These are phyloP conservation scores for Dolichotis patagonum DNA, from an alignment of 2,113 vertebrate species.

Conservation along the genomic window DNA sequence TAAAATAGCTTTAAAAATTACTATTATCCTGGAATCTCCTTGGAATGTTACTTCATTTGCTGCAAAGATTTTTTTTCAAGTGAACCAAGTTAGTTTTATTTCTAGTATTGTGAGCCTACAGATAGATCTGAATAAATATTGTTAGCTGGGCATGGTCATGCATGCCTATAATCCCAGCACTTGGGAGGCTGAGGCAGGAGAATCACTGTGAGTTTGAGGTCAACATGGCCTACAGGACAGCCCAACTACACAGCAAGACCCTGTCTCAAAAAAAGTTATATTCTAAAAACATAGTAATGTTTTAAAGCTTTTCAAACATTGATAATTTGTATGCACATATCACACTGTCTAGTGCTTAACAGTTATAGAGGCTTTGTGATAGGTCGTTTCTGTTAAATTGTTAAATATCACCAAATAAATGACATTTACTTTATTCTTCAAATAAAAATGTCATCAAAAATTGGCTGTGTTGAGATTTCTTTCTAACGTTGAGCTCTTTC, in stretches of 20 bases:
- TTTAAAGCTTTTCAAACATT: constrained; percentile 55
- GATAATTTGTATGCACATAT: constrained; percentile 38
- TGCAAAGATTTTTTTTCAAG: constrained; percentile 30
- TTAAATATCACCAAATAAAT: constrained; percentile 44
- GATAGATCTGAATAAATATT: constrained; percentile 50
- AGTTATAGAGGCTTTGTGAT: constrained; percentile 27
- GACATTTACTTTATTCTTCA: constrained; percentile 41
- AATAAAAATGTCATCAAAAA: constrained; percentile 42
- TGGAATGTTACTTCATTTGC: constrained; percentile 62
- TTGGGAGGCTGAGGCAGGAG: neutral
- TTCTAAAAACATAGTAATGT: neutral
- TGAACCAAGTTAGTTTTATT: constrained; percentile 51
- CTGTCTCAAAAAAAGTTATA: neutral
- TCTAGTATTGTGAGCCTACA: constrained; percentile 51
- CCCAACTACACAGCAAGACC: neutral
- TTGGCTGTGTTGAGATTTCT: constrained; percentile 45
- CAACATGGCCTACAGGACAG: neutral
- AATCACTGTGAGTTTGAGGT: neutral
- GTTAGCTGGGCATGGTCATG: neutral
- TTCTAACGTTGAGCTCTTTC: constrained; percentile 29
- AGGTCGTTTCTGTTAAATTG: constrained; percentile 49
- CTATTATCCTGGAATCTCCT: constrained; percentile 58
- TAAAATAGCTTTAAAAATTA: constrained; percentile 65
- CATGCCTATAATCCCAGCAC: neutral
- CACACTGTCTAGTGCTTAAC: constrained; percentile 36